Conservation (phyloP, 2,888 invertebrate genomes). For the Volucella bombylans region DNA sequence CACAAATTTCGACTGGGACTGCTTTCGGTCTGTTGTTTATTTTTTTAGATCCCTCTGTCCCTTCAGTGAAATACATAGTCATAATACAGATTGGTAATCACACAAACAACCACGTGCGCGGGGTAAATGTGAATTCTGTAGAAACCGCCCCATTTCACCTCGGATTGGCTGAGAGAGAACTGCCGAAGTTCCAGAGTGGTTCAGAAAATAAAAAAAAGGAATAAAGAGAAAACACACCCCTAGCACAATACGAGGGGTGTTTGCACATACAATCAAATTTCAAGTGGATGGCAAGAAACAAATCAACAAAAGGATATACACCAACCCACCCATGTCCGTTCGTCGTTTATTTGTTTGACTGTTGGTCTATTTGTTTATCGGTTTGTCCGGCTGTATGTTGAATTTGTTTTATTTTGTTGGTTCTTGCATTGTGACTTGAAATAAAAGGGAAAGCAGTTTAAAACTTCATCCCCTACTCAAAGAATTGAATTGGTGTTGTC, state of each 20-base stretch:
- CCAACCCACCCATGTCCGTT: slow-evolving; percentile 10
- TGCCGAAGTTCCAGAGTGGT: background rate
- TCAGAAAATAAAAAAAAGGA: background rate
- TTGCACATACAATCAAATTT: slow-evolving; percentile 69
- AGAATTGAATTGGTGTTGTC: background rate
- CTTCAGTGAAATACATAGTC: background rate
- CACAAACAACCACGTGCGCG: background rate
- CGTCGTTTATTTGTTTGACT: slow-evolving; percentile 30
- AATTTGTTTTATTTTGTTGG: background rate
- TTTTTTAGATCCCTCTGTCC: slow-evolving; percentile 2
- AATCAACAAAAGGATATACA: slow-evolving; percentile 39
- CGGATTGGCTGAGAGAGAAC: slow-evolving; percentile 58
- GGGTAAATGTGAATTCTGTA: slow-evolving; percentile 45
- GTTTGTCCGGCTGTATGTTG: too few species aligned
- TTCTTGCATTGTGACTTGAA: slow-evolving; percentile 47
- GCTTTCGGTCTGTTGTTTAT: background rate
- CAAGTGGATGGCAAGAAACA: slow-evolving; percentile 50
- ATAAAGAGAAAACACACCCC: slow-evolving; percentile 64
- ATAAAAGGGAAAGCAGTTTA: slow-evolving; percentile 71
- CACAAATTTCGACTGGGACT: too few species aligned
- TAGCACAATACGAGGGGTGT: slow-evolving; percentile 56
- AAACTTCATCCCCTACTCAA: slow-evolving; percentile 53
- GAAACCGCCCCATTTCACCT: slow-evolving; percentile 60
- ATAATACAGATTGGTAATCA: background rate
- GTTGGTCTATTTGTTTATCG: slow-evolving; percentile 10